Base-by-base conservation (phyloP, 2,113 vertebrate species). In the Brienomyrus longianalis region DNA sequence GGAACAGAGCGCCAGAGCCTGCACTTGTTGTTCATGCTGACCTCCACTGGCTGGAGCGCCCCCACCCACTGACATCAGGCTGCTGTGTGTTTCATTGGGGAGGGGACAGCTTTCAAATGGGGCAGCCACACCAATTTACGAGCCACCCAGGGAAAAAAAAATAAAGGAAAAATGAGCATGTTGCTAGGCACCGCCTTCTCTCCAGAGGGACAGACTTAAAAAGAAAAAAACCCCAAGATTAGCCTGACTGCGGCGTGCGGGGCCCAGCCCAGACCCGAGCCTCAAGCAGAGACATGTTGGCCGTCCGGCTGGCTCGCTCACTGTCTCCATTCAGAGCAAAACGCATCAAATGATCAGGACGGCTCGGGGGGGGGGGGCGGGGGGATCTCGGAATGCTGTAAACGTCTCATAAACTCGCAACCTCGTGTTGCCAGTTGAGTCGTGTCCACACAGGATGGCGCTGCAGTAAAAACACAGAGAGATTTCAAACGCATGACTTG, bases 111-210 rank as follows among this genome's bases (percentile, higher is more conserved):
- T 77, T n/a, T 88, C 66, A 43, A 23, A 80, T 15, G 50, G 9
- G 31, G 39, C 70, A 31, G 50, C n/a, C n/a, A 10, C 62, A 66
- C 62, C 62, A 10, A 66, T 27, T 27, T 66, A 66, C 5, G 10
- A 70, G 62, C 62, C 62, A 27, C 48, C 21, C 50, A 83, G 35
- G 19, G 23, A 19, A 48, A 62, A 39, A 88, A 54, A 23, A 52
- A 19, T 21, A 56, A 35, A 45, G 52, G 48, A 59, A 91, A 91
- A 59, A 70, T 54, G 54, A 45, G 23, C 56, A 52, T 89, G 92
- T 93, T 92, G 89, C 92, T 90, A 92, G 92, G 93, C 89, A 83
- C 87, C 90, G 45, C 88, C 45, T 70, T 50, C 1, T 19, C 56
- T 90, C 83, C 48, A 39, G 74, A 39, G 74, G 74, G 74, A 39